phyloP scores from a whole-genome alignment of 2,888 invertebrate species.

The Yponomeuta plumbellus region DNA sequence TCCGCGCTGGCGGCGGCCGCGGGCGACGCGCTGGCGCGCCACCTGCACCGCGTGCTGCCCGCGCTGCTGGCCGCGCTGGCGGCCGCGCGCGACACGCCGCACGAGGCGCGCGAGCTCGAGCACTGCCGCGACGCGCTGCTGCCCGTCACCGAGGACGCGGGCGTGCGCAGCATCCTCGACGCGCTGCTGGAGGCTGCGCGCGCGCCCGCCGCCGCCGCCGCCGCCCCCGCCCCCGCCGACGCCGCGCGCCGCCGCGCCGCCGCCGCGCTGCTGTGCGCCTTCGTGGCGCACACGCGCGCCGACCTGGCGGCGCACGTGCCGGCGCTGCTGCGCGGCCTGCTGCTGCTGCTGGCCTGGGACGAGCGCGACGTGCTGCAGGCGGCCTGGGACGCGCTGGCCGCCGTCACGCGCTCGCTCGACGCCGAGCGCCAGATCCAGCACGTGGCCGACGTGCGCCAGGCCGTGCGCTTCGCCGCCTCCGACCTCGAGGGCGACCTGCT shows the following conservation, averaged over 20 bases:
- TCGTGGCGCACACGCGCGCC: conserved; percentile 91
- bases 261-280: conserved; percentile 91
- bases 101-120: conserved; percentile 85
- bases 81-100: conserved; percentile 79
- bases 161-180: conserved; percentile 91
- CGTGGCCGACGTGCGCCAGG: conserved; percentile 93
- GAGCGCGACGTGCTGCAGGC: conserved; percentile 78
- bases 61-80: conserved; percentile 88
- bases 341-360: conserved; percentile 88
- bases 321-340: conserved; percentile 90
- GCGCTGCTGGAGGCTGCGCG: conserved; percentile 87
- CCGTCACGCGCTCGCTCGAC: conserved; percentile 92
- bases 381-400: conserved; percentile 93
- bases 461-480: conserved; percentile 91
- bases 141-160: conserved; percentile 91
- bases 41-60: conserved; percentile 93
- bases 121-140: conserved; percentile 95
- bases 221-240: conserved; percentile 83
- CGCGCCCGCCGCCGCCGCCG: conserved; percentile 75
- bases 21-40: conserved; percentile 93
- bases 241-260: conserved; percentile 85
- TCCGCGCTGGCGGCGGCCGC: conserved; percentile 95
- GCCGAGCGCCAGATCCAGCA: conserved; percentile 89
- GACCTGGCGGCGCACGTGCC: conserved; percentile 92
- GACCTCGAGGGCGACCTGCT: conserved; percentile 89